phyloP scores from a whole-genome alignment of 2,888 invertebrate species.

The Megastigmus dorsalis region DNA sequence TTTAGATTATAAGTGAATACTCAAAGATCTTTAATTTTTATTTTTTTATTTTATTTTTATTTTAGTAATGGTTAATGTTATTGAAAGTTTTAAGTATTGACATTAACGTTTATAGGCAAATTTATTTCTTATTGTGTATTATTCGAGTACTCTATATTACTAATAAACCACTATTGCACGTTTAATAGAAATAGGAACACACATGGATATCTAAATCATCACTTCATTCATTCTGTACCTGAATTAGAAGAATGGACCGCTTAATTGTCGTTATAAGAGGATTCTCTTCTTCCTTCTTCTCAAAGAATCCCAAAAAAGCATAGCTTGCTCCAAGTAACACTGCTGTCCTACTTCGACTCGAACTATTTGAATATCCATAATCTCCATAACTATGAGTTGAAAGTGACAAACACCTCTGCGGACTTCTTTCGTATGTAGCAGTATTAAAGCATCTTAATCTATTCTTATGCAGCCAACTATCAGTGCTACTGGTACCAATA shows the following conservation, averaged over 20 bases:
- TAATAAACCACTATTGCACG: no score
- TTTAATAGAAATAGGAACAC: no score
- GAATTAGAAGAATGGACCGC: slow-evolving; percentile 85
- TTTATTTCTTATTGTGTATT: no score
- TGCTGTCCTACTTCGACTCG: not conserved
- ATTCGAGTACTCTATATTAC: no score
- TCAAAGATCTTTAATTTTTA: no score
- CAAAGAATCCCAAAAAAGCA: slow-evolving; percentile 78
- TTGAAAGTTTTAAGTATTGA: no score
- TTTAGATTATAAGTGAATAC: slow-evolving; percentile 19
- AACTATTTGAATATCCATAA: slow-evolving; percentile 7
- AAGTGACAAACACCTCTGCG: not conserved
- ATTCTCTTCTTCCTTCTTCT: slow-evolving; percentile 77
- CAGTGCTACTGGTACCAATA: not conserved
- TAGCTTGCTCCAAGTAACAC: slow-evolving; percentile 55
- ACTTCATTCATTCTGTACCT: slow-evolving; percentile 73
- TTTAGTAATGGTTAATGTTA: no score
- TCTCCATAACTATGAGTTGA: slow-evolving; percentile 23
- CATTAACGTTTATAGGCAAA: no score
- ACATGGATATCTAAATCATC: no score
- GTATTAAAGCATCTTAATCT: not conserved
- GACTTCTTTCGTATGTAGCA: not conserved
- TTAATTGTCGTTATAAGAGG: slow-evolving; percentile 84
- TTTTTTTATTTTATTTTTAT: no score
- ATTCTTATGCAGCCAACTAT: not conserved